Percentiles rank a stretch among this genome's conserved stretches.
These are phyloP conservation scores for Pipistrellus pygmaeus DNA, from an alignment of 2,797 vertebrate genomes.

Conservation along the genomic window DNA sequence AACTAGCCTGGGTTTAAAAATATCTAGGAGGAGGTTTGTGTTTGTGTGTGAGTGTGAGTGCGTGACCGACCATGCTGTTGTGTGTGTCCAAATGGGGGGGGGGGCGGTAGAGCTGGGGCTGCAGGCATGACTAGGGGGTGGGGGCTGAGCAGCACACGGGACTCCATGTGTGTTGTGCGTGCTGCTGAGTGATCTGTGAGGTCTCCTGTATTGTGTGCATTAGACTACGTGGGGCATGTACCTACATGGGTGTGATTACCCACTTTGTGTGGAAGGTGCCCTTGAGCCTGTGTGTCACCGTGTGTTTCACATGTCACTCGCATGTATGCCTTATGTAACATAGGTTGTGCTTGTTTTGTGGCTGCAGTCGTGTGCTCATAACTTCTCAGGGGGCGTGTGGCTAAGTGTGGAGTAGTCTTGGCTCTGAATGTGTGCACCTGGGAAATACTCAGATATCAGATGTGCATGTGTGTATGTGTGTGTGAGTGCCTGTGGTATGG, in stretches of 20 bases:
- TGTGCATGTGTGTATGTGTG: not conserved
- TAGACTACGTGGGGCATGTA: not conserved
- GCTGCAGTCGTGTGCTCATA: not conserved
- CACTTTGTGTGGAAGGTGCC: not conserved
- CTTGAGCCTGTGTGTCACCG: not conserved
- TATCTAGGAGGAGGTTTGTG: constrained; percentile 84
- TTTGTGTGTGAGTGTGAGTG: constrained; percentile 83
- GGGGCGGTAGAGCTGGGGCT: not conserved
- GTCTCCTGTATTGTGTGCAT: not conserved
- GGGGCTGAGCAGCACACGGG: not conserved
- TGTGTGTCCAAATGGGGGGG: constrained; percentile 65
- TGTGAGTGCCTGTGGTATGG: not conserved
- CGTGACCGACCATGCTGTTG: constrained; percentile 77
- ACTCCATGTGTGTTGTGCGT: not conserved
- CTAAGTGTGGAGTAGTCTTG: not conserved
- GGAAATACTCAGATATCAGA: not conserved
- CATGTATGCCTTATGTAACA: constrained; percentile 55
- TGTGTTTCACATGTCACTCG: not conserved
- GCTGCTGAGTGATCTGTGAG: not conserved
- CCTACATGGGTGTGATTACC: not conserved
- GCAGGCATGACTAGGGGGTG: not conserved
- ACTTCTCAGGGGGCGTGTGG: not conserved
- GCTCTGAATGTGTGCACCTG: constrained; percentile 14
- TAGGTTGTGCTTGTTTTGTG: not conserved
- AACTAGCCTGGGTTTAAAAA: constrained; percentile 85